These are phyloP conservation scores for Cnemophilus loriae DNA, from an alignment of 2,113 vertebrate genomes.

Conservation along the genomic window DNA sequence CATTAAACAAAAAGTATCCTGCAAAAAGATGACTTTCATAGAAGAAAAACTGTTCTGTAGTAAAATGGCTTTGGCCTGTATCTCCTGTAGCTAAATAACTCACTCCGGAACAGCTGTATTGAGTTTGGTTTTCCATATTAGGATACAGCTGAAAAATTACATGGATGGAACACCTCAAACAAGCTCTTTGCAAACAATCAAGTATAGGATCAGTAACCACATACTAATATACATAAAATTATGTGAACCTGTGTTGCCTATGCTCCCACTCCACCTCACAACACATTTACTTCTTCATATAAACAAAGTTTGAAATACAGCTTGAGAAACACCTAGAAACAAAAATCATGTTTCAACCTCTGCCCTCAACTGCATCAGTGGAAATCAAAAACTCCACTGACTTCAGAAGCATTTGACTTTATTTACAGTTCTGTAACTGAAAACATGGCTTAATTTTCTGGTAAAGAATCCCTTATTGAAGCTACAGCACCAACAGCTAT, in stretches of 20 bases:
- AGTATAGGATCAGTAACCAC: background rate
- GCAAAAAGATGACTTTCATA: background rate
- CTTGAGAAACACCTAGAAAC: background rate
- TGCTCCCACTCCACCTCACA: background rate
- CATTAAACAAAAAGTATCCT: background rate
- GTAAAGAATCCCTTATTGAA: background rate
- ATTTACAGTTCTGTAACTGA: background rate
- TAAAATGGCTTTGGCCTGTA: background rate
- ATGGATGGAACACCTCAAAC: background rate
- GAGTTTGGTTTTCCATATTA: background rate
- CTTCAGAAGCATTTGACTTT: background rate
- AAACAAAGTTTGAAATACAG: background rate
- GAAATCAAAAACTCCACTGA: background rate
- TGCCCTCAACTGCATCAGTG: background rate
- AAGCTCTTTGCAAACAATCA: background rate
- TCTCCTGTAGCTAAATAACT: background rate
- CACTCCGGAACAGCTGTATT: background rate
- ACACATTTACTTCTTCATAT: background rate
- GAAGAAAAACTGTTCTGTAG: background rate
- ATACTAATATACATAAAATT: background rate
- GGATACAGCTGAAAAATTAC: background rate
- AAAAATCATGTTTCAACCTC: background rate
- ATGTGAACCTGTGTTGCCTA: background rate
- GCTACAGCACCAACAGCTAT: background rate
- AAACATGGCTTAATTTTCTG: background rate